Evolutionary conservation across 2,888 invertebrate genomes (phyloP).

Genomic region (Seira musarum): DNA sequence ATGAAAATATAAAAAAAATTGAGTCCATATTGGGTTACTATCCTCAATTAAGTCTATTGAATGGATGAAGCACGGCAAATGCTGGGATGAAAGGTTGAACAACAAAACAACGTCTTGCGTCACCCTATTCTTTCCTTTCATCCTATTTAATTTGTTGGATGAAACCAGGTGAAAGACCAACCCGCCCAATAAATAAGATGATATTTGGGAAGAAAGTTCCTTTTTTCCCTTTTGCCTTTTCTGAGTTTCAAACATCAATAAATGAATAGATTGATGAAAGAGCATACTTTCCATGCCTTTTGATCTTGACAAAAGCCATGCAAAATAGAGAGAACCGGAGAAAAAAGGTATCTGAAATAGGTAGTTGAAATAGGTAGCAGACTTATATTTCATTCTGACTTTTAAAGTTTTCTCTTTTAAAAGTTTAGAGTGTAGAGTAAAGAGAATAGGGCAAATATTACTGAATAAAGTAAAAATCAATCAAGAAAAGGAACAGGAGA

Average conservation of each 20-base stretch:
- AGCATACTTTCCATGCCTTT: not conserved
- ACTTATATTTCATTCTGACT: no score
- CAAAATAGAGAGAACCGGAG: not conserved
- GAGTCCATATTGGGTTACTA: no score
- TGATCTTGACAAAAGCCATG: not conserved
- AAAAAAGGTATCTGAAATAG: not conserved
- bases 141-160: not conserved
- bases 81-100: not conserved
- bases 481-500: no score
- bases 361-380: no score
- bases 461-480: no score
- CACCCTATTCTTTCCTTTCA: not conserved
- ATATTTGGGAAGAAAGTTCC: not conserved
- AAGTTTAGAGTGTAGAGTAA: no score
- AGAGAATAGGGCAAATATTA: no score
- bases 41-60: no score
- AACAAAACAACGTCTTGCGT: not conserved
- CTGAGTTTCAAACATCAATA: not conserved
- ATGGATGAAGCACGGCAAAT: not conserved
- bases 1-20: no score
- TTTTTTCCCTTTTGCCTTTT: not conserved
- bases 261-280: not conserved
- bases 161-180: not conserved
- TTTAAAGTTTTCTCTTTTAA: no score
- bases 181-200: not conserved